Evolutionary conservation across 2,888 invertebrate species (phyloP), one percentile per base, ranked within the genome.

Genomic region (Cynaeus angustus): DNA sequence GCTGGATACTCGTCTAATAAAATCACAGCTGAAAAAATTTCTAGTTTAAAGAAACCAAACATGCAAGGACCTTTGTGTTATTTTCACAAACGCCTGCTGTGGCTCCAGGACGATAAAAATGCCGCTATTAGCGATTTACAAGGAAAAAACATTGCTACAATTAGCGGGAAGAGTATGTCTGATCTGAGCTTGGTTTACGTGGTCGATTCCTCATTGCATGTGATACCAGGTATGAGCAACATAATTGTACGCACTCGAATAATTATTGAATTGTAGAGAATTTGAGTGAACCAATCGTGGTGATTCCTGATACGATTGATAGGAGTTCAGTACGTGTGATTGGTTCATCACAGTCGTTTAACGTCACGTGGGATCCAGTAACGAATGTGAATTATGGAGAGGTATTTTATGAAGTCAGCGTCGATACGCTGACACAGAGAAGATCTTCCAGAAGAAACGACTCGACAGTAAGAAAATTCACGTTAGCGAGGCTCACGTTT

Each of bases 341-440:
- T 1, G 97, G 97, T 0, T 89, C 89, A 10, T 95, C 93, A 90
- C 89, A 93, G 71, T 88, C 89, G 38, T 97, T 97, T 81, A 94
- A 92, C 76, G 89, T 98, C 43, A 91, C 91, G 1, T 98, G 97
- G 97, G 86, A 90, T 12, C 90, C 93, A 0, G 89, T 93, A 0
- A 86, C 85, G 0, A 90, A 91, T 59, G 92, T 94, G 2, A 95
- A 94, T 79, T 93, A 93, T 80, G 95, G 94, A 9, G 88, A 89
- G 2, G 91, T 96, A 0, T 93, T 91, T 81, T 98, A 97, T 81
- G 94, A 95, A 81, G 88, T 96, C 52, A 91, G 90, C 82, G 87
- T 93, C 72, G 86, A 88, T 5, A 89, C 89, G 72, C 86, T 88
- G 37, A 86, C 87, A 28, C 41, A 33, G 21, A 21, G 21, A 21